Conservation (phyloP, 2,113 vertebrate genomes). For the Ardeotis arabs region DNA sequence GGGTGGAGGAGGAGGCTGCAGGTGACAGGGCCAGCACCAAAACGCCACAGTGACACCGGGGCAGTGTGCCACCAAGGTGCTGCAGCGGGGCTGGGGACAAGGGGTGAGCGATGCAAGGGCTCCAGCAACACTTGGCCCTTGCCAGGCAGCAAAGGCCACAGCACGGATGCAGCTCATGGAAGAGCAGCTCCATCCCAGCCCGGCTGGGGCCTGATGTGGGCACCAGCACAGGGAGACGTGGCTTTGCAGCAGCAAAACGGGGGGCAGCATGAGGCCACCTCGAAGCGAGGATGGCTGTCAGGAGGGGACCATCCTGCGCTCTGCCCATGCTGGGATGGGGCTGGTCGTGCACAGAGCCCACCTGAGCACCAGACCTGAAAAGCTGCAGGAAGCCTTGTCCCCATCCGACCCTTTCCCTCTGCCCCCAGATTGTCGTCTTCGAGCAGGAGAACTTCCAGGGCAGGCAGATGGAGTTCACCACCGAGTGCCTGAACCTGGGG, state of each 20-base stretch:
- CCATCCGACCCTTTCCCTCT: not conserved
- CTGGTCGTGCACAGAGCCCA: not conserved
- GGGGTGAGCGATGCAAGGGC: fast-evolving
- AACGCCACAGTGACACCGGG: fast-evolving
- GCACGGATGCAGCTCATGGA: fast-evolving
- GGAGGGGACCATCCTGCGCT: not conserved
- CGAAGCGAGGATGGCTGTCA: not conserved
- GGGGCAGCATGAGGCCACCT: not conserved
- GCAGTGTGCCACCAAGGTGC: fast-evolving
- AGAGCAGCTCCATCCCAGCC: not conserved
- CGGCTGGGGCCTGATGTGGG: fast-evolving
- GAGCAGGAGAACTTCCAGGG: conserved; percentile 98
- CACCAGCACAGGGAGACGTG: fast-evolving
- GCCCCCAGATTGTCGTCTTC: conserved; percentile 84
- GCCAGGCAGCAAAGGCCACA: not conserved
- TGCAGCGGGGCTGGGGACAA: not conserved
- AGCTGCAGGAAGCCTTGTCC: not conserved
- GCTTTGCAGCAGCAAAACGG: not conserved
- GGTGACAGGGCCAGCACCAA: not conserved
- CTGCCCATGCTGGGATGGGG: not conserved
- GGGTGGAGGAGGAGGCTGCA: not conserved
- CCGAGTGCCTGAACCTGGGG: conserved; percentile 89
- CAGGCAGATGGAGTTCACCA: conserved; percentile 86
- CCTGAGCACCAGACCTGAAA: fast-evolving
- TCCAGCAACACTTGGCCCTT: fast-evolving